Base-by-base conservation (phyloP, 2,113 vertebrate species). In the Hymenochirus boettgeri region DNA sequence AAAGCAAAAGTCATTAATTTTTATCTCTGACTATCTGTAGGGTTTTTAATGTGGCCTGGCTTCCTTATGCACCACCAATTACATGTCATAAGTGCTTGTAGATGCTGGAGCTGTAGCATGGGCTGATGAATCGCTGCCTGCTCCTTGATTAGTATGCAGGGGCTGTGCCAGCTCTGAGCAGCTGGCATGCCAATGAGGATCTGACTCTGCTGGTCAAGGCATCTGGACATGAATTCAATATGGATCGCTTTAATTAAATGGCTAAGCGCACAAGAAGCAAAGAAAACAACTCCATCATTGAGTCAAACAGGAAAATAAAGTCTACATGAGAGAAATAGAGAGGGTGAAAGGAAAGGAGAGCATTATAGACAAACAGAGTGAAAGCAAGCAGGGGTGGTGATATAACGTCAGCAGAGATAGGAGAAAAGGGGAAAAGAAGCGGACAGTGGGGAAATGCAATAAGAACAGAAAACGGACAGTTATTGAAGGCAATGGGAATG, bases 1-100 rank as follows among this genome's bases (percentile, higher is more conserved):
- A 88, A 89, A 89, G 87, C 88, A 88, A 88, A 90, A 89, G 89
- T 88, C 89, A 90, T 90, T 90, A 89, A 88, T 88, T 90, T 89
- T 90, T 90, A 90, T 88, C 87, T 89, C 84, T 83, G 87, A 88
- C 85, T 88, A 88, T 90, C 86, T 89, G 85, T 87, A 80, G 86
- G 87, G 84, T 88, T 87, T 88, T 88, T 88, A 87, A 89, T 88
- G 88, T 86, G 86, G 88, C 86, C 88, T 82, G 82, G 85, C 85
- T 90, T 86, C 85, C 86, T 86, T 87, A 86, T 83, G 87, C 85
- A 86, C 89, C 83, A 86, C 86, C 87, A 87, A 87, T 88, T 89
- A 88, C 87, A 88, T 86, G 85, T 88, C 89, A 83, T 90, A 89
- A 88, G 86, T 89, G 88, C 86, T 84, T 88, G 85, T 88, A 88